Base-by-base conservation (phyloP, 2,797 vertebrate species). In the Sylvilagus floridanus region DNA sequence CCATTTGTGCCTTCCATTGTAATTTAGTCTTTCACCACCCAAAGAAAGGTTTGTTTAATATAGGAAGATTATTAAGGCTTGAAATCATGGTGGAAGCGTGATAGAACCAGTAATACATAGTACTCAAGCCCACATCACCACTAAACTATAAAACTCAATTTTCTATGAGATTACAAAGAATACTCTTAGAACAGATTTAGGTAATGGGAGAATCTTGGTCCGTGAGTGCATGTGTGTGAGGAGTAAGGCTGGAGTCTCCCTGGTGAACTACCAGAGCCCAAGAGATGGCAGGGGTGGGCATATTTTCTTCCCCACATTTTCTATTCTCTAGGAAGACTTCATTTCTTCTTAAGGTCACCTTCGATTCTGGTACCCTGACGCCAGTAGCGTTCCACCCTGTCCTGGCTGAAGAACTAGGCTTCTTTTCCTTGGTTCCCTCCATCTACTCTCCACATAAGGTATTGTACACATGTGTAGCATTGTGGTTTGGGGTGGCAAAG, bases 11-110 rank as follows among this genome's bases (percentile, higher is more conserved):
- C n/a, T 79, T 28, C 14, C 5, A n/a, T 35, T 95, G 71, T 89
- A 88, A 94, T 65, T 90, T 85, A 94, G 60, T 73, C 75, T 86
- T 86, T 91, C 68, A 65, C 63, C 12, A 84, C 60, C 37, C 26
- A 66, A 85, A 78, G 52, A 93, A 85, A 88, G 11, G 37, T 42
- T 78, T 73, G 13, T 79, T 90, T 83, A 86, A 84, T 71, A 79
- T 22, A n/a, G 12, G 30, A 73, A 86, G 28, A 84, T 86, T 65
- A 77, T 63, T 52, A 90, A 92, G 30, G 30, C 73, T 90, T 87
- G 47, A 90, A 84, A 72, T 66, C 9, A 54, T 86, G 65, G 71
- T 7, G 16, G 21, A 92, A 77, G 24, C 17, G 24, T 90, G 21
- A 54, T 63, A 81, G 72, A 76, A 76, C 28, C 21, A 52, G 11